These are phyloP conservation scores for Lysiphlebus fabarum DNA, from an alignment of 1,140 invertebrate genomes.

Conservation along the genomic window DNA sequence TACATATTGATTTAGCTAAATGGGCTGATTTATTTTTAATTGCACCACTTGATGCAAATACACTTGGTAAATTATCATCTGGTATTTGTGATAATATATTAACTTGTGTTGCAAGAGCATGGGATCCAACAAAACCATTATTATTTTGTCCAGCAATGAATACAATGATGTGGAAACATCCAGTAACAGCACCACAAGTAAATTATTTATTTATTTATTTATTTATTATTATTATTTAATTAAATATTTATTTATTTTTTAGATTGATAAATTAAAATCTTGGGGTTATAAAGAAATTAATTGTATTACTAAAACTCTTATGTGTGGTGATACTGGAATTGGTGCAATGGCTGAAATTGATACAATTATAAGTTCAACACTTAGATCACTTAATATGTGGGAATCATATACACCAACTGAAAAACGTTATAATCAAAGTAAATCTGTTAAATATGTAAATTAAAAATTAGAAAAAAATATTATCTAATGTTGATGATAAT, in stretches of 20 bases:
- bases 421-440: constrained; percentile 23
- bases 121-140: constrained; percentile 84
- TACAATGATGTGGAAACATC: constrained; percentile 95
- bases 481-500: not conserved
- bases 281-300: constrained; percentile 87
- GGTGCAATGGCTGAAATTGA: constrained; percentile 93
- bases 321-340: constrained; percentile 91
- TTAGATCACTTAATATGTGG: constrained; percentile 46
- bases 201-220: too few relatives aligned
- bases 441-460: constrained; percentile 15
- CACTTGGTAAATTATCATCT: constrained; percentile 88
- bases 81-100: constrained; percentile 97
- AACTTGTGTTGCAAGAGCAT: constrained; percentile 89
- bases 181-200: constrained; percentile 70
- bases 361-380: constrained; percentile 65
- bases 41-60: constrained; percentile 95
- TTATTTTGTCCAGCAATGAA: constrained; percentile 99
- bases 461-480: constrained; percentile 18
- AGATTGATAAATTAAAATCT: constrained; percentile 71
- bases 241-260: too few relatives aligned
- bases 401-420: constrained; percentile 44
- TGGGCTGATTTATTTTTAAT: constrained; percentile 94
- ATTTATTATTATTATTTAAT: too few relatives aligned
- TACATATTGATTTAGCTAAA: constrained; percentile 94
- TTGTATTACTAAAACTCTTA: constrained; percentile 83